Conservation (phyloP, 23 tunicate genomes). For the Ascidia mentula region DNA sequence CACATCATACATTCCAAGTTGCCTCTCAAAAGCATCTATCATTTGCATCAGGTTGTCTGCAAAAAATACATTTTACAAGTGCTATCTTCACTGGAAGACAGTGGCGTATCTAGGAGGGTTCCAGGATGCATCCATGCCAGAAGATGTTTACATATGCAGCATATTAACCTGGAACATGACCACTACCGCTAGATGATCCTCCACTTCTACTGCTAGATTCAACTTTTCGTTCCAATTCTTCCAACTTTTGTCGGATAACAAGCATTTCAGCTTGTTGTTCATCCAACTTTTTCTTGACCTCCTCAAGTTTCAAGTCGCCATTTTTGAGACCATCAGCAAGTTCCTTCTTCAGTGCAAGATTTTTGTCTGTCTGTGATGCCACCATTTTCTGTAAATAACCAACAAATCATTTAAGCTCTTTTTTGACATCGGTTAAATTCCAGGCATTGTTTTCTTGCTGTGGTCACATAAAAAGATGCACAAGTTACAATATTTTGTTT, state of each 20-base stretch:
- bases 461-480: too few species aligned
- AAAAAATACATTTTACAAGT: not conserved
- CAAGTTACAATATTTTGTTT: too few species aligned
- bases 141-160: too few species aligned
- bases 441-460: not conserved
- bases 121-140: too few species aligned
- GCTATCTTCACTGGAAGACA: too few species aligned
- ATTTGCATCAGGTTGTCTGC: constrained; percentile 62
- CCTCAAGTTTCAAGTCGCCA: constrained; percentile 4
- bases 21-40: constrained; percentile 74
- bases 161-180: not conserved
- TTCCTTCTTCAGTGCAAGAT: constrained; percentile 41
- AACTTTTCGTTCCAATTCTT: constrained; percentile 37
- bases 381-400: constrained; percentile 54
- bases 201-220: constrained; percentile 15
- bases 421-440: not conserved
- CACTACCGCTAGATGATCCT: not conserved
- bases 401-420: not conserved
- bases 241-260: constrained; percentile 14
- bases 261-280: constrained; percentile 5
- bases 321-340: constrained; percentile 15
- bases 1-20: constrained; percentile 83
- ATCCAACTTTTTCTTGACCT: constrained; percentile 9
- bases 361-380: constrained; percentile 57
- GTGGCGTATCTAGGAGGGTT: too few species aligned